Conservation (phyloP, 1,140 invertebrate genomes). For the Drosophila tani region DNA sequence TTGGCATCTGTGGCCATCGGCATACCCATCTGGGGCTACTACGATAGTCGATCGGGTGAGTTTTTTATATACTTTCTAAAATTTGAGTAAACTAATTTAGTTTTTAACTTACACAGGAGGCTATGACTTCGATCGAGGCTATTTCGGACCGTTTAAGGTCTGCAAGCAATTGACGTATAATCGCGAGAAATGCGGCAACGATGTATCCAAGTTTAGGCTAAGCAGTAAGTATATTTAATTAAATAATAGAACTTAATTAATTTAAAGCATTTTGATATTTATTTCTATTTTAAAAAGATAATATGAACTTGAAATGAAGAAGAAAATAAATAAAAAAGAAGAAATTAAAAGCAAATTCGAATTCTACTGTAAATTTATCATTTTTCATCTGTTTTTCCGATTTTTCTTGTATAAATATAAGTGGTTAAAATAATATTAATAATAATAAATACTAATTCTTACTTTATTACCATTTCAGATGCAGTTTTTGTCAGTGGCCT, state of each 20-base stretch:
- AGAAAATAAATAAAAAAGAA: no score
- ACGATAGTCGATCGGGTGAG: slow-evolving; percentile 86
- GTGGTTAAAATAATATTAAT: neutral
- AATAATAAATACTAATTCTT: no score
- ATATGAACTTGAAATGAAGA: no score
- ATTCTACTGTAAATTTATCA: no score
- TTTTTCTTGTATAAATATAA: no score
- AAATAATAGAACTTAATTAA: no score
- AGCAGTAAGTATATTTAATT: slow-evolving; percentile 87
- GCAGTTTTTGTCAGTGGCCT: slow-evolving; percentile 92
- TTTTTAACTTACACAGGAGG: slow-evolving; percentile 50
- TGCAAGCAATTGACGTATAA: slow-evolving; percentile 93
- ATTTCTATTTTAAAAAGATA: no score
- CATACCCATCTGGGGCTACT: slow-evolving; percentile 92
- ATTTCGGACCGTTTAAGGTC: slow-evolving; percentile 94
- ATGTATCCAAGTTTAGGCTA: slow-evolving; percentile 91
- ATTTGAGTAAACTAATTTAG: slow-evolving; percentile 74
- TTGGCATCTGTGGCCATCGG: slow-evolving; percentile 91
- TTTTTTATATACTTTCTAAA: slow-evolving; percentile 30
- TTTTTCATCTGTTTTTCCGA: no score
- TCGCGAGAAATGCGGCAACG: slow-evolving; percentile 91
- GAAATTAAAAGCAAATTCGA: no score
- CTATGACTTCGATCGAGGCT: slow-evolving; percentile 88
- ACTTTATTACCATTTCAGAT: slow-evolving; percentile 86
- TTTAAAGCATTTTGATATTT: no score